phyloP scores from a whole-genome alignment of 2,797 vertebrate species.

The Todus mexicanus region DNA sequence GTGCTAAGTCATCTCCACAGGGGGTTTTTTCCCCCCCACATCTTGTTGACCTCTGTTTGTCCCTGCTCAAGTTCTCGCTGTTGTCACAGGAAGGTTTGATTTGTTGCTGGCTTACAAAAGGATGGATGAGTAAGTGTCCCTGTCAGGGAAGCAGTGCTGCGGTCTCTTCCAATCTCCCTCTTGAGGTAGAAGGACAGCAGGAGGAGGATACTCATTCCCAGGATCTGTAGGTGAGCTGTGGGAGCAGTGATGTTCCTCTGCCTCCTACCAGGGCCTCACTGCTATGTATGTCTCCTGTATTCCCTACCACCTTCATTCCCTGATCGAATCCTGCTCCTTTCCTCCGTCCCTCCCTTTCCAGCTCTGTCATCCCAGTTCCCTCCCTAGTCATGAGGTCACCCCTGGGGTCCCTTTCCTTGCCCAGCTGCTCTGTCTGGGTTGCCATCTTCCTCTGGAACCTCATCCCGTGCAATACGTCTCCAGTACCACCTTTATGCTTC shows the following conservation, averaged over 20 bases:
- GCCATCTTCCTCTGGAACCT: not conserved
- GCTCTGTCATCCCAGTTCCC: not conserved
- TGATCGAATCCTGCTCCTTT: not conserved
- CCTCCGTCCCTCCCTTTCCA: not conserved
- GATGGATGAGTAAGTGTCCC: too few relatives aligned
- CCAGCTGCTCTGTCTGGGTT: not conserved
- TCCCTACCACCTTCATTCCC: not conserved
- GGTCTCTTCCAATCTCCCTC: not conserved
- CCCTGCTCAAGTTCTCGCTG: not conserved
- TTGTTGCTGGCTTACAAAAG: not conserved
- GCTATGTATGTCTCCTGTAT: not conserved
- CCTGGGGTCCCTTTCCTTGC: not conserved
- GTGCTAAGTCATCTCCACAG: not conserved
- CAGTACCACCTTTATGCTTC: fast-evolving
- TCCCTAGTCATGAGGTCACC: not conserved
- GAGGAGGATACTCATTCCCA: not conserved
- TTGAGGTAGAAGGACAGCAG: fast-evolving
- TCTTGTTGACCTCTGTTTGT: not conserved
- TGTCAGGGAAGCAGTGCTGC: not conserved
- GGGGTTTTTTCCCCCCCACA: not conserved
- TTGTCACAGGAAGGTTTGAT: not conserved
- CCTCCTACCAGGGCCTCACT: not conserved
- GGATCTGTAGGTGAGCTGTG: not conserved
- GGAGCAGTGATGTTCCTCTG: not conserved
- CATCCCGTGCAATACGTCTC: not conserved